These are phyloP conservation scores for Caradrina clavipalpis DNA, from an alignment of 2,888 invertebrate genomes.

Conservation along the genomic window DNA sequence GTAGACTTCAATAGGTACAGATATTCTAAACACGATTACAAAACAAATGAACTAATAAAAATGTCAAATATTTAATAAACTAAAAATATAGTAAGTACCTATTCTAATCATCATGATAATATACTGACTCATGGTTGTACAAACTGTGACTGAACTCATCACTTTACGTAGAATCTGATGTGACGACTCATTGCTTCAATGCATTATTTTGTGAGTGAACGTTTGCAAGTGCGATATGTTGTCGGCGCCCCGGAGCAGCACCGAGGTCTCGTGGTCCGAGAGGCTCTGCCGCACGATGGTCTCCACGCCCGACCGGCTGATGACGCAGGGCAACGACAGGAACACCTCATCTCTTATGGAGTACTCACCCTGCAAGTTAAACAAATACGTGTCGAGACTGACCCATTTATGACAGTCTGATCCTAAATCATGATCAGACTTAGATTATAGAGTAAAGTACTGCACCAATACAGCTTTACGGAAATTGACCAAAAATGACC, in stretches of 20 bases:
- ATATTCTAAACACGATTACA: too few species aligned
- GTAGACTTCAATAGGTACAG: too few species aligned
- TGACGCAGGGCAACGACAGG: constrained; percentile 94
- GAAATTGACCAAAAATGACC: too few species aligned
- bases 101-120: too few species aligned
- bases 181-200: constrained; percentile 1
- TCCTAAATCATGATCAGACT: too few species aligned
- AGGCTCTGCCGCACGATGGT: constrained; percentile 92
- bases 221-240: constrained; percentile 79
- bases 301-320: constrained; percentile 92
- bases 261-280: constrained; percentile 88
- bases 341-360: constrained; percentile 87
- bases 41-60: too few species aligned
- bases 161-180: background rate
- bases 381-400: background rate
- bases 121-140: background rate
- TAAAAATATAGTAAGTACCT: too few species aligned
- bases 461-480: too few species aligned
- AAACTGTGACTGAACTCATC: background rate
- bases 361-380: constrained; percentile 55
- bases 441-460: too few species aligned
- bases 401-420: background rate
- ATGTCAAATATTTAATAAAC: too few species aligned
- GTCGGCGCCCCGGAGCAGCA: constrained; percentile 92
- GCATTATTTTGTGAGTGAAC: constrained; percentile 18